A percentile compares a stretch with the other conserved stretches of the same genome.
These are phyloP conservation scores for Drosophila hydei DNA, from an alignment of 1,140 invertebrate genomes.

Conservation along the genomic window DNA sequence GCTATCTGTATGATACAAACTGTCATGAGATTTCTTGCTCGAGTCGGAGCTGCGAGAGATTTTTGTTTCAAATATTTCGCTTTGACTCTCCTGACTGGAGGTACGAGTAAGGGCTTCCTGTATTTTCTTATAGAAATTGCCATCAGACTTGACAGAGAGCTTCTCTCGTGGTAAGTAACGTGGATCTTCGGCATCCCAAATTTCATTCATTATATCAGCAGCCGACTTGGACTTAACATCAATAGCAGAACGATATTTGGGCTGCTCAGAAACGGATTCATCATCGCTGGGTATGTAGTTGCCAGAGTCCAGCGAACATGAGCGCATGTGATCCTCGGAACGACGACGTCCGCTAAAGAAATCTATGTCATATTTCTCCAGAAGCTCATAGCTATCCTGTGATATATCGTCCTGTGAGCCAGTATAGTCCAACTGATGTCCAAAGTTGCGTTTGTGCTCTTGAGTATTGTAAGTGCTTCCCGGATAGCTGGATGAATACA, in stretches of 20 bases:
- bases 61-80: slow-evolving; percentile 88
- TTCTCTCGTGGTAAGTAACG: slow-evolving; percentile 88
- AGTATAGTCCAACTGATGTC: slow-evolving; percentile 86
- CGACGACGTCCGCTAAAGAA: slow-evolving; percentile 83
- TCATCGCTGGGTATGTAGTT: slow-evolving; percentile 88
- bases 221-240: slow-evolving; percentile 86
- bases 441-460: slow-evolving; percentile 86
- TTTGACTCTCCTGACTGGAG: slow-evolving; percentile 88
- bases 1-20: slow-evolving; percentile 87
- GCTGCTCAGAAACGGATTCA: slow-evolving; percentile 86
- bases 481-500: slow-evolving; percentile 93
- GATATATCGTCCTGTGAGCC: slow-evolving; percentile 94
- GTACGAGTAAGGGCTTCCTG: slow-evolving; percentile 86
- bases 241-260: slow-evolving; percentile 79
- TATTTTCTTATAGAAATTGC: slow-evolving; percentile 88
- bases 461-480: slow-evolving; percentile 88
- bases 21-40: slow-evolving; percentile 87
- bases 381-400: slow-evolving; percentile 94
- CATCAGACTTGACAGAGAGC: slow-evolving; percentile 88
- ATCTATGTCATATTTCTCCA: slow-evolving; percentile 90
- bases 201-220: slow-evolving; percentile 85
- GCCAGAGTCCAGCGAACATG: slow-evolving; percentile 88
- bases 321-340: slow-evolving; percentile 85
- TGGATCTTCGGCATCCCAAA: slow-evolving; percentile 88
- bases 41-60: slow-evolving; percentile 87